Percentiles rank a stretch among this genome's conserved stretches.
Evolutionary conservation across 2,113 vertebrate genomes (phyloP).

Genomic region (Pluvialis apricaria): DNA sequence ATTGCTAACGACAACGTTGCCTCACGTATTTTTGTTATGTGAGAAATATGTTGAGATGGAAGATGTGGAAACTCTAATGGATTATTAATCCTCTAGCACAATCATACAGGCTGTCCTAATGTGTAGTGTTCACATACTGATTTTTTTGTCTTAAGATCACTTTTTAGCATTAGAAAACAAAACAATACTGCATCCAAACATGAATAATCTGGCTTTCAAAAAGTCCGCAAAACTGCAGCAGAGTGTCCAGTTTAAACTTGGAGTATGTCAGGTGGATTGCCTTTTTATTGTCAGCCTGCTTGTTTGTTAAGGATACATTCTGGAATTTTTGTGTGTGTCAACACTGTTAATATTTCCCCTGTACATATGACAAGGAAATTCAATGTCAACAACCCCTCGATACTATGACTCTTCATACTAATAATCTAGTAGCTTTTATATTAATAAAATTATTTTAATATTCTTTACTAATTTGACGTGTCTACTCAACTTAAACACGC

Average conservation of each 20-base stretch:
- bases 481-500: neutral
- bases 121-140: neutral
- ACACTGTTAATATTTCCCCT: neutral
- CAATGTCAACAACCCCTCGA: neutral
- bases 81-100: neutral
- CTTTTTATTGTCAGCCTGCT: neutral
- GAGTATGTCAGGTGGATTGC: neutral
- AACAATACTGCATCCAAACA: neutral
- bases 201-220: neutral
- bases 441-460: neutral
- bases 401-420: neutral
- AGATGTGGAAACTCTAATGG: neutral
- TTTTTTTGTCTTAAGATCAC: neutral
- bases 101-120: neutral
- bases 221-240: neutral
- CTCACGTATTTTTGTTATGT: neutral
- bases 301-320: neutral
- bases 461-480: neutral
- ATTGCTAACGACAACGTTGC: neutral
- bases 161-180: neutral
- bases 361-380: neutral
- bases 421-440: neutral
- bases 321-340: neutral
- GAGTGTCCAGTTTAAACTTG: neutral
- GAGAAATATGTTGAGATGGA: neutral